Conservation (phyloP, 1,140 invertebrate genomes). For the Diprion similis region DNA sequence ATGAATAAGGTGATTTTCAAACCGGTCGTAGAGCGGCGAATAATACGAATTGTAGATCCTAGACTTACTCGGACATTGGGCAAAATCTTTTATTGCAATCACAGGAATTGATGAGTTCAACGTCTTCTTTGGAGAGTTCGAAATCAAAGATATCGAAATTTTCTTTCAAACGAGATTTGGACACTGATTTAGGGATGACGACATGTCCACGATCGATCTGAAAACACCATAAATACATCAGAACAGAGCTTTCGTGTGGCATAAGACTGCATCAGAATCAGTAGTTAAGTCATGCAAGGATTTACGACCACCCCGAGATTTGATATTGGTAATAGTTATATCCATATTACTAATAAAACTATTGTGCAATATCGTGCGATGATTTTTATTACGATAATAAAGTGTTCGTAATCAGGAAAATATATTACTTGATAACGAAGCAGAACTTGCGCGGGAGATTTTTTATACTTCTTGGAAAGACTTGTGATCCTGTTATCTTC, state of each 20-base stretch:
- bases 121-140: slow-evolving; percentile 65
- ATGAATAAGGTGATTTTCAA: no score
- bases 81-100: slow-evolving; percentile 42
- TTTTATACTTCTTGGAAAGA: slow-evolving; percentile 68
- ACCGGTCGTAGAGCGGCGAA: slow-evolving; percentile 20
- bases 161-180: slow-evolving; percentile 69
- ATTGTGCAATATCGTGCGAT: no score
- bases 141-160: slow-evolving; percentile 81
- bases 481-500: slow-evolving; percentile 62
- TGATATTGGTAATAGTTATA: no score
- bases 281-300: no score
- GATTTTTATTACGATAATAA: background rate
- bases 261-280: slow-evolving; percentile 41
- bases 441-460: slow-evolving; percentile 68
- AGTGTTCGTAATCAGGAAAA: background rate
- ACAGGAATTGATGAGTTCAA: slow-evolving; percentile 47
- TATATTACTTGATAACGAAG: slow-evolving; percentile 52
- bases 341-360: no score
- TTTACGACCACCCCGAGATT: no score
- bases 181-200: slow-evolving; percentile 66
- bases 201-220: background rate
- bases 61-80: slow-evolving; percentile 38
- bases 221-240: background rate
- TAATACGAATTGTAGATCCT: background rate
- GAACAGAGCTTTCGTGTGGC: background rate